Base-by-base conservation (phyloP, 2,113 vertebrate genomes). In the Brienomyrus longianalis region DNA sequence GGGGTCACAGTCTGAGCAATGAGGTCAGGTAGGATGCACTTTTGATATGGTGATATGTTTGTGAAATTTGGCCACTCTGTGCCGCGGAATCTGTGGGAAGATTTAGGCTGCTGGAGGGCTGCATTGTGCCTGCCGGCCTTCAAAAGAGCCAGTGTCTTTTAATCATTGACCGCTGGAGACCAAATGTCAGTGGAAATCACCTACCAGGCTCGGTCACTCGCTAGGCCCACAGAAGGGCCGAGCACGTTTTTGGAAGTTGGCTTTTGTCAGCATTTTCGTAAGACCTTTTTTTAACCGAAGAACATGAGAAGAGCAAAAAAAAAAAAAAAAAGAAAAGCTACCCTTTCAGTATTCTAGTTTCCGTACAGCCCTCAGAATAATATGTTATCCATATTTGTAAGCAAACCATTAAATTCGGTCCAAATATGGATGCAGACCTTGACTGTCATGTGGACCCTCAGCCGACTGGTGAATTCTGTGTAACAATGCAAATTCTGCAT, bases 11-110 rank as follows among this genome's bases (percentile, higher is more conserved):
- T 92, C 39, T 86, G 88, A 93, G 94, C 88, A 91, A 91, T 93
- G 92, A 94, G 95, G 95, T 96, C 95, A 93, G 95, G 95, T 93
- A 95, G 95, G 93, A 95, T 96, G 96, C 95, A 96, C 93, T 94
- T 94, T 92, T 94, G 94, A 93, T 92, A 93, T 95, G 94, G 93
- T 94, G 94, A 95, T 95, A 94, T 92, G 93, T 95, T 93, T 90
- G 94, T 93, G 91, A 94, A 95, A 95, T 92, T 88, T 89, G 94
- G 94, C 93, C 95, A 95, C 91, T 93, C 93, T 89, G 93, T 92
- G 94, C 93, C 43, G 89, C 0, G 0, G 90, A 92, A 89, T 91
- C 92, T 95, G 95, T 96, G 96, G 95, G 95, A 96, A 96, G 95
- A 93, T 91, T 91, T 91, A 92, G 93, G 91, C 93, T 83, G 89